A percentile compares a stretch with the other conserved stretches of the same genome.
These are phyloP conservation scores for Myotis davidii DNA, from an alignment of 2,113 vertebrate species.

Conservation along the genomic window DNA sequence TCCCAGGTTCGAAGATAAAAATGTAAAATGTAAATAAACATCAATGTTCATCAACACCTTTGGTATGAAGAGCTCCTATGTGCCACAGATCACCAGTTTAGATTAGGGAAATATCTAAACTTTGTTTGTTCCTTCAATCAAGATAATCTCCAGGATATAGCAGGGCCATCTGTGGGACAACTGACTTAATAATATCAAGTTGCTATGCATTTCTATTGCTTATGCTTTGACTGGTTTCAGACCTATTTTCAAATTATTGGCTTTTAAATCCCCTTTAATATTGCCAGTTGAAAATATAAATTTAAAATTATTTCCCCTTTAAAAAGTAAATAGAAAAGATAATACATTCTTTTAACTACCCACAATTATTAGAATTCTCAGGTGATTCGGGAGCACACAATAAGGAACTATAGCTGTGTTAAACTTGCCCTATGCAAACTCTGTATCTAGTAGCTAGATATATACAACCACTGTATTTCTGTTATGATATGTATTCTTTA, in stretches of 20 bases:
- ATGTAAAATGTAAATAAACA: not conserved
- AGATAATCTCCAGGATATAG: not conserved
- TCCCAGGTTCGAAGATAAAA: too few species aligned
- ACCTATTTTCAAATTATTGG: not conserved
- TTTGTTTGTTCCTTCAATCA: not conserved
- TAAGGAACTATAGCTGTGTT: not conserved
- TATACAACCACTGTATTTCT: not conserved
- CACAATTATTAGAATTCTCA: not conserved
- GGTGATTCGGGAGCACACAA: not conserved
- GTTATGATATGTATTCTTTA: not conserved
- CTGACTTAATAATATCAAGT: not conserved
- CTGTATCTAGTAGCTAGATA: not conserved
- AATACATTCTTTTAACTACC: not conserved
- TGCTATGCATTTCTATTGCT: not conserved
- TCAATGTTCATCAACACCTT: not conserved
- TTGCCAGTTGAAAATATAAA: not conserved
- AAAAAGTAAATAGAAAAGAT: not conserved
- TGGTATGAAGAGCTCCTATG: not conserved
- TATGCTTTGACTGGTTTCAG: not conserved
- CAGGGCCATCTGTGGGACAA: not conserved
- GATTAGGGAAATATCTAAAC: not conserved
- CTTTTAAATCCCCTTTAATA: not conserved
- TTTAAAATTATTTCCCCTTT: not conserved
- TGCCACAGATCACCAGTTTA: not conserved
- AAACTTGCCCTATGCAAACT: not conserved